These are phyloP conservation scores for Argya squamiceps DNA, from an alignment of 2,797 vertebrate species.

Conservation along the genomic window DNA sequence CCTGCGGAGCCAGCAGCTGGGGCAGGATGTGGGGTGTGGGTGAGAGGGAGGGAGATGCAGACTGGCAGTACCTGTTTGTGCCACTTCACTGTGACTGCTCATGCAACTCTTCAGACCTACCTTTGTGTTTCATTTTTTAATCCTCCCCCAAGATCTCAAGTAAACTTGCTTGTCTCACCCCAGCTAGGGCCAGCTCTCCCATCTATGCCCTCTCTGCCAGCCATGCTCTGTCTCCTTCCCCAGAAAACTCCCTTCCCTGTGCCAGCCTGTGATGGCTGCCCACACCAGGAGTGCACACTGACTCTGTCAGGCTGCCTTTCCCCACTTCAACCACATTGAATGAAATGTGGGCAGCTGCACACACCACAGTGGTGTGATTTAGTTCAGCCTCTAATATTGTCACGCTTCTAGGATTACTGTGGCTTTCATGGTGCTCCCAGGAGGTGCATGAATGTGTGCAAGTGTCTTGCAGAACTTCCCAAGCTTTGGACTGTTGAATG, in stretches of 20 bases:
- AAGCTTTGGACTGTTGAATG: not conserved
- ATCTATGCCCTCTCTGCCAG: not conserved
- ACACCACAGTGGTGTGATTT: not conserved
- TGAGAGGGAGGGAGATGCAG: not conserved
- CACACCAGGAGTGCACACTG: not conserved
- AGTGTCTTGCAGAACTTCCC: not conserved
- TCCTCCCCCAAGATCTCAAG: not conserved
- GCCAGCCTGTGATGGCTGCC: not conserved
- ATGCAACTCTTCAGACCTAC: not conserved
- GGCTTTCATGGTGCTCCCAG: not conserved
- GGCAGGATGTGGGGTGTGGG: not conserved
- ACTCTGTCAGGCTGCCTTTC: not conserved
- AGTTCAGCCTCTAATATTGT: not conserved
- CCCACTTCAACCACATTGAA: rapidly evolving
- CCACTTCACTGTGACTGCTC: not conserved
- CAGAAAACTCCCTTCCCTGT: not conserved
- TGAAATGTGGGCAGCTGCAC: not conserved
- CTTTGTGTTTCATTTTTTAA: not conserved
- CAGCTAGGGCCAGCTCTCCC: not conserved
- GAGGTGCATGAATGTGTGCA: rapidly evolving
- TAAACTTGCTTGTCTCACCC: not conserved
- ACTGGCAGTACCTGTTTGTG: not conserved
- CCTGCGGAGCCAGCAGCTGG: not conserved
- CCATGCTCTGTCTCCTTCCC: not conserved
- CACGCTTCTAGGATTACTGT: not conserved